Evolutionary conservation across 2,888 invertebrate species (phyloP), one percentile per base, ranked within the genome.

Genomic region (Molanna angustata): DNA sequence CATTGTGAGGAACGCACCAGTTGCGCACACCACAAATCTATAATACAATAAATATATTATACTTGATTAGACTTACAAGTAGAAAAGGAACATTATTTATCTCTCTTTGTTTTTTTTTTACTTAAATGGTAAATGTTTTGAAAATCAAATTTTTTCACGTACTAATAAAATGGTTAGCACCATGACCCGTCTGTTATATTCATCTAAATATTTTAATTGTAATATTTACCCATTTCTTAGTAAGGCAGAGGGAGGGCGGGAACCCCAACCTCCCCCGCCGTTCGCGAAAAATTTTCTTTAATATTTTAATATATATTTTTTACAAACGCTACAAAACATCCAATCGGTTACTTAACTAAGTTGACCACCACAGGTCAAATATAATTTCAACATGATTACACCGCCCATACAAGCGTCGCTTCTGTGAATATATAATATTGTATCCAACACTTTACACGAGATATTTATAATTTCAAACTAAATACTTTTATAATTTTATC

Each of bases 131-230:
- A 37, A 20, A 27, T 21, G 32, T 44, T 45, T 46, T 47, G 22
- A 55, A 55, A 54, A 54, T 53, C 48, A 54, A 52, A 49, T 46
- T 58, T 58, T 58, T 59, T 46, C 56, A 56, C 59, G 59, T 54
- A 59, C 59, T 59, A 59, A 57, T 52, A 59, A 58, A 59, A 56
- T 57, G 56, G 59, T 54, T 59, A 59, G 59, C 59, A 59, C 59
- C 59, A 56, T 52, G 52, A 58, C 59, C 48, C 56, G 40, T 59
- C 59, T 59, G 54, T 49, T 57, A 56, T 57, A 54, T 54, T 54
- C 54, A 54, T 52, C 54, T 54, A 54, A 54, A 56, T 43, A 41
- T 48, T 58, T 59, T 59, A 59, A 59, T 59, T 59, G 59, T 59
- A 52, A 57, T 59, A 49, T 57, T 57, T 59, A 57, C 56, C 59